A percentile compares a stretch with the other conserved stretches of the same genome.
These are phyloP conservation scores for Chelidonichthys spinosus DNA, from an alignment of 2,797 vertebrate species.

Conservation along the genomic window DNA sequence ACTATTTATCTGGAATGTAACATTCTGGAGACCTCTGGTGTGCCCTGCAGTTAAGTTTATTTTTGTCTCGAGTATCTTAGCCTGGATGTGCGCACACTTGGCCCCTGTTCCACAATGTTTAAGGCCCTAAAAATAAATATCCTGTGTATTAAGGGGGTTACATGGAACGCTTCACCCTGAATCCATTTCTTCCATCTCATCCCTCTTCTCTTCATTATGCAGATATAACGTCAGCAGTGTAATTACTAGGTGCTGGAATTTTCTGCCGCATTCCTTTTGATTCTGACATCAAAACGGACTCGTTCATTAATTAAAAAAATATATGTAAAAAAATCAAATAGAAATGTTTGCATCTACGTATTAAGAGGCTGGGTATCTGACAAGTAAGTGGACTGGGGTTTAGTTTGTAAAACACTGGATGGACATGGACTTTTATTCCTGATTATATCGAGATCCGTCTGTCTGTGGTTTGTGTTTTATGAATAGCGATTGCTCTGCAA, in stretches of 20 bases:
- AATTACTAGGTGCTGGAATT: constrained; percentile 38
- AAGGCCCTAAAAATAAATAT: background rate
- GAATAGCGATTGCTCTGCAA: constrained; percentile 35
- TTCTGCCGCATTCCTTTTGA: constrained; percentile 40
- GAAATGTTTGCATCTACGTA: constrained; percentile 22
- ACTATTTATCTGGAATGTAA: background rate
- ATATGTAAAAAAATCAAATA: constrained; percentile 42
- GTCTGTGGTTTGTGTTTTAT: constrained; percentile 28
- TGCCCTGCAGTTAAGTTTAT: background rate
- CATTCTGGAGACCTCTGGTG: background rate
- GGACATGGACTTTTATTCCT: constrained; percentile 17
- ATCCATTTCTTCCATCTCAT: constrained; percentile 15
- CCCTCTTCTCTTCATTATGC: constrained; percentile 15
- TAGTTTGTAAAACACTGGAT: constrained; percentile 39
- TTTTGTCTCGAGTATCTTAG: background rate
- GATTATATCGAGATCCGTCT: constrained; percentile 12
- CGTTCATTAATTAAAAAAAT: constrained; percentile 55
- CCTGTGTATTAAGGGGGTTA: background rate
- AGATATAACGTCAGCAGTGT: constrained; percentile 28
- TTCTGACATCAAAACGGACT: constrained; percentile 56
- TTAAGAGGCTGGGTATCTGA: constrained; percentile 37
- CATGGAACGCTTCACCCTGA: background rate
- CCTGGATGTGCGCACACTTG: background rate
- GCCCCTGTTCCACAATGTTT: background rate
- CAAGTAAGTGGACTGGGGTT: constrained; percentile 25